Percentiles rank a stretch among this genome's conserved stretches.
These are phyloP conservation scores for Furnarius figulus DNA, from an alignment of 2,113 vertebrate species.

Conservation along the genomic window DNA sequence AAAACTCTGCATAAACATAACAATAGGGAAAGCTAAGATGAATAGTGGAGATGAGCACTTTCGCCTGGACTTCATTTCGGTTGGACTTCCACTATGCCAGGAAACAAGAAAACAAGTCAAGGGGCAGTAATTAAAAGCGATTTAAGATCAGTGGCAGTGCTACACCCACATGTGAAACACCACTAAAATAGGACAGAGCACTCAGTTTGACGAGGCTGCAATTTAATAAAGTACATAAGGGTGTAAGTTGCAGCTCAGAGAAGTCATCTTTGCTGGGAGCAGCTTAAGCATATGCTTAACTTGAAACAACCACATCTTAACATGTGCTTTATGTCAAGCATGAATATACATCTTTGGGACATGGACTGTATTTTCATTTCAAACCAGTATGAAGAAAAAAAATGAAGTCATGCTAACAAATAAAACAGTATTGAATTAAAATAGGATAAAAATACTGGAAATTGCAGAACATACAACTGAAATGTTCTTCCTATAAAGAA, in stretches of 20 bases:
- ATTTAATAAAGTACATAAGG: not conserved
- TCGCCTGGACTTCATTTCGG: not conserved
- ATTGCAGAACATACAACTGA: not conserved
- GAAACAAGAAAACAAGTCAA: conserved; percentile 34
- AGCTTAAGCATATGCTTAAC: not conserved
- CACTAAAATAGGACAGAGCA: not conserved
- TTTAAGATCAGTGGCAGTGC: not conserved
- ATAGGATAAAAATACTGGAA: not conserved
- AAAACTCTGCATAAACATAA: conserved; percentile 57
- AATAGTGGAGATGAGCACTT: conserved; percentile 32
- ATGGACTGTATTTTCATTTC: not conserved
- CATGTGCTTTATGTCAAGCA: not conserved
- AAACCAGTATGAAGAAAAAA: not conserved
- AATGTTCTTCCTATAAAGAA: not conserved
- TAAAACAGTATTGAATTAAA: not conserved
- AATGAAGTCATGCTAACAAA: not conserved
- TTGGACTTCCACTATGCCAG: not conserved
- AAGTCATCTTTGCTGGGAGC: not conserved
- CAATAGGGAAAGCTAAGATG: conserved; percentile 35
- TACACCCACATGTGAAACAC: not conserved
- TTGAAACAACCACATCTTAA: not conserved
- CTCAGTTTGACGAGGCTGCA: not conserved
- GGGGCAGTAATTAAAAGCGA: conserved; percentile 17
- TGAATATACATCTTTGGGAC: not conserved
- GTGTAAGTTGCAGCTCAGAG: not conserved